These are phyloP conservation scores for Charanyca ferruginea DNA, from an alignment of 2,888 invertebrate genomes.

Conservation along the genomic window DNA sequence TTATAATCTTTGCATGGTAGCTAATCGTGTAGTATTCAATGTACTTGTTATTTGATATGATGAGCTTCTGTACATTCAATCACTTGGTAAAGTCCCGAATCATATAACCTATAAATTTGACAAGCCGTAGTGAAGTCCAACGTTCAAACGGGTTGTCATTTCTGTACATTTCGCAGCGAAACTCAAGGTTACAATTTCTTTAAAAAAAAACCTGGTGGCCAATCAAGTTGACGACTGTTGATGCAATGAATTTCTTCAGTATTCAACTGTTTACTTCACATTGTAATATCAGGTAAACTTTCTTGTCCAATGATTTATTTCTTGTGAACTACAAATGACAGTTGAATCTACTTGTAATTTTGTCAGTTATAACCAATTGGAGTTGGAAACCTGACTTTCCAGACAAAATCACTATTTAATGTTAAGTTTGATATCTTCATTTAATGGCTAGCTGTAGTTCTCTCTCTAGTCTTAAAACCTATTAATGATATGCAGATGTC, in stretches of 20 bases:
- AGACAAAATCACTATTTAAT: conserved; percentile 12
- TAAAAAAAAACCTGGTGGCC: conserved; percentile 35
- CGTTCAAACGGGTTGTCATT: conserved; percentile 83
- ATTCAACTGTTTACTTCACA: conserved; percentile 19
- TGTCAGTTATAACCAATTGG: conserved; percentile 26
- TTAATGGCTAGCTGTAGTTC: neutral
- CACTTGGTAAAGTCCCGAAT: conserved; percentile 67
- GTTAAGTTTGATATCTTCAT: neutral
- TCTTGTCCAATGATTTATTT: conserved; percentile 26
- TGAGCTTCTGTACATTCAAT: conserved; percentile 68
- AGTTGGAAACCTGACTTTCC: conserved; percentile 10
- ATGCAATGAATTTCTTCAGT: conserved; percentile 47
- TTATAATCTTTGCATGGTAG: conserved; percentile 79
- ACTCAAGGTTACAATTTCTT: conserved; percentile 78
- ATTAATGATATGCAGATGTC: conserved; percentile 4
- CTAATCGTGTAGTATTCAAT: conserved; percentile 68
- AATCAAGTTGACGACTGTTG: conserved; percentile 44
- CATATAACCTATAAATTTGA: conserved; percentile 88
- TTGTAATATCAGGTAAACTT: conserved; percentile 36
- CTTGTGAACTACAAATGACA: conserved; percentile 23
- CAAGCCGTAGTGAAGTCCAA: conserved; percentile 83
- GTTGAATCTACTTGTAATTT: conserved; percentile 23
- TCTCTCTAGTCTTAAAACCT: conserved; percentile 4
- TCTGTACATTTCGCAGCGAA: conserved; percentile 73
- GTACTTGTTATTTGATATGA: conserved; percentile 63